These are phyloP conservation scores for Panopea generosa DNA, from an alignment of 2,888 invertebrate genomes.

Conservation along the genomic window DNA sequence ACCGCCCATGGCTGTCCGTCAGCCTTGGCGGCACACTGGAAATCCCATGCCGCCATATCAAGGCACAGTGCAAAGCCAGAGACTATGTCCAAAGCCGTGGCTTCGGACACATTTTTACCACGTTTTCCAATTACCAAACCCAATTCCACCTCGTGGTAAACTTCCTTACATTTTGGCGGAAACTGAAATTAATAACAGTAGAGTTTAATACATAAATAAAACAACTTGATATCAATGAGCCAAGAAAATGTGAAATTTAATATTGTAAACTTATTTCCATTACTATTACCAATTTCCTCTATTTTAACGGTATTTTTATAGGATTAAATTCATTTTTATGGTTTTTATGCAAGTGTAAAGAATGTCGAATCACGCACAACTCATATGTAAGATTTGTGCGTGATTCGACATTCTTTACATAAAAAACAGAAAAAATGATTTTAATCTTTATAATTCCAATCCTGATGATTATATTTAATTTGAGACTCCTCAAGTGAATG, in stretches of 20 bases:
- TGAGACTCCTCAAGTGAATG: too few relatives aligned
- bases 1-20: slow-evolving; percentile 91
- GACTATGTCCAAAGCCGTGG: slow-evolving; percentile 88
- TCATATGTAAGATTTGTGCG: too few relatives aligned
- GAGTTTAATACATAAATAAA: too few relatives aligned
- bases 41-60: slow-evolving; percentile 89
- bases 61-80: slow-evolving; percentile 90
- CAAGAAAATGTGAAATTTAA: background rate
- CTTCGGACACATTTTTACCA: slow-evolving; percentile 87
- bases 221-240: background rate
- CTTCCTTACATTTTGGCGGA: slow-evolving; percentile 88
- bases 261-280: background rate
- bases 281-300: too few relatives aligned
- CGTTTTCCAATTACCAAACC: slow-evolving; percentile 90
- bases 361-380: too few relatives aligned
- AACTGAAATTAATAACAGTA: slow-evolving; percentile 86
- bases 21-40: slow-evolving; percentile 85
- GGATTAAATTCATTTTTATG: too few relatives aligned
- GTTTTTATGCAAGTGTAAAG: too few relatives aligned
- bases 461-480: too few relatives aligned
- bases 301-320: too few relatives aligned
- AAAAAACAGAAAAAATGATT: too few relatives aligned
- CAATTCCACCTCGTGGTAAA: slow-evolving; percentile 91
- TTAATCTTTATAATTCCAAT: too few relatives aligned
- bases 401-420: too few relatives aligned